Base-by-base conservation (phyloP, 2,797 vertebrate genomes). In the Enteromius thamalakanensis region DNA sequence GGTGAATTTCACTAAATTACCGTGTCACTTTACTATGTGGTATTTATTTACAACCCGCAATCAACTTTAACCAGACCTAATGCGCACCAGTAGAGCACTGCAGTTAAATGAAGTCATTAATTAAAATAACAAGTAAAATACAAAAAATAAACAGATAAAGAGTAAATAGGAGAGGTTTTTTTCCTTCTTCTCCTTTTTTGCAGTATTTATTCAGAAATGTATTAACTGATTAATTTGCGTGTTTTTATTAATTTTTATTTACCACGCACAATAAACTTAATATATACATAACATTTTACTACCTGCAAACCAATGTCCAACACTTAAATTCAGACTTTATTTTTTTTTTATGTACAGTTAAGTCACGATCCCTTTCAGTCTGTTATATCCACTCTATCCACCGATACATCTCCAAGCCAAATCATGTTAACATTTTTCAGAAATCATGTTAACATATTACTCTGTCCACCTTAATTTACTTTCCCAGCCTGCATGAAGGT, bases 391-490 rank as follows among this genome's bases (percentile, higher is more conserved):
- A 80, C 86, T 90, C 88, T 91, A 87, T 91, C 91, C 90, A 85
- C 87, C 86, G 88, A 86, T 78, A 86, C 81, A 87, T 89, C 91
- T 83, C 58, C 82, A 85, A 85, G 87, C 91, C 92, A 92, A 92
- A 93, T 93, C 92, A 89, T 91, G 90, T 90, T 87, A 87, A 84
- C 49, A 37, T 80, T 80, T 91, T 89, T 91, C 89, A 92, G 93
- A 94, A 91, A 94, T 92, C 91, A 91, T 91, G 86, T 88, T 91
- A 90, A 92, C 87, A 92, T 91, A 89, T 89, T 87, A 87, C 89
- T 88, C 74, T 88, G 72, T 75, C 79, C 76, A 84, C 87, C 77
- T 90, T 88, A 86, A 88, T 86, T 87, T 72, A 74, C 29, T 72
- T 75, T 3, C 65, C 87, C 88, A 85, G 84, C 91, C 89, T 90